These are phyloP conservation scores for Anoplophora glabripennis DNA, from an alignment of 1,140 invertebrate genomes.

Conservation along the genomic window DNA sequence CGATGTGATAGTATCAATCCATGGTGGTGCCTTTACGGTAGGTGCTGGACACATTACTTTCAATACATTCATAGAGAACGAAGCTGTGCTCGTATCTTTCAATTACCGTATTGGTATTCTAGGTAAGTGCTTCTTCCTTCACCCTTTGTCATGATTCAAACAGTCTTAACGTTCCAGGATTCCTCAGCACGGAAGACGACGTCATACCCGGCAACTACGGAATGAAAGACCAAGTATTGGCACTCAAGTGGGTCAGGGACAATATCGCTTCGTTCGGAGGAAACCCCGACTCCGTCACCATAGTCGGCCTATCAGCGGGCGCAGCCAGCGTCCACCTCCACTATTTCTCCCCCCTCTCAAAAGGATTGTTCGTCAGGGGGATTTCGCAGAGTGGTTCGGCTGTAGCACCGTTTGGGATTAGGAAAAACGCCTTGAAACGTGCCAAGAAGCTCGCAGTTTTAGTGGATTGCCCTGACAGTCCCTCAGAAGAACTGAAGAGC, in stretches of 20 bases:
- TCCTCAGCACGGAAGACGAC: slow-evolving; percentile 43
- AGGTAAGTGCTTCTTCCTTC: background rate
- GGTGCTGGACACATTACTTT: too few species aligned
- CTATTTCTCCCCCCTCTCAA: slow-evolving; percentile 34
- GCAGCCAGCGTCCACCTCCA: slow-evolving; percentile 58
- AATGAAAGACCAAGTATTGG: slow-evolving; percentile 59
- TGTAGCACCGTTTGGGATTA: slow-evolving; percentile 64
- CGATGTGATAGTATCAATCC: slow-evolving; percentile 41
- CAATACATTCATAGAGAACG: too few species aligned
- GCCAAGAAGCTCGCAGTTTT: slow-evolving; percentile 54
- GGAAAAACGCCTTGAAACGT: slow-evolving; percentile 54
- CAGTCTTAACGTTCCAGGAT: slow-evolving; percentile 29
- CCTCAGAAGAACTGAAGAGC: slow-evolving; percentile 50
- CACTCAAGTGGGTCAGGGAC: slow-evolving; percentile 58
- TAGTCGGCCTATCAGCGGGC: slow-evolving; percentile 51
- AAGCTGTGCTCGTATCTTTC: too few species aligned
- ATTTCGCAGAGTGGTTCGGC: slow-evolving; percentile 78
- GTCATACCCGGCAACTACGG: slow-evolving; percentile 55
- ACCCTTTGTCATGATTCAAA: background rate
- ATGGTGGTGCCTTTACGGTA: too few species aligned
- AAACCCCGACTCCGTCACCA: slow-evolving; percentile 57
- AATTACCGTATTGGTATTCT: too few species aligned
- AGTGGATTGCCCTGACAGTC: slow-evolving; percentile 54
- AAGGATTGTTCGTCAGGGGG: slow-evolving; percentile 65
- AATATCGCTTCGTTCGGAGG: slow-evolving; percentile 62